Base-by-base conservation (phyloP, 2,888 invertebrate genomes). In the Cheilosia urbana region DNA sequence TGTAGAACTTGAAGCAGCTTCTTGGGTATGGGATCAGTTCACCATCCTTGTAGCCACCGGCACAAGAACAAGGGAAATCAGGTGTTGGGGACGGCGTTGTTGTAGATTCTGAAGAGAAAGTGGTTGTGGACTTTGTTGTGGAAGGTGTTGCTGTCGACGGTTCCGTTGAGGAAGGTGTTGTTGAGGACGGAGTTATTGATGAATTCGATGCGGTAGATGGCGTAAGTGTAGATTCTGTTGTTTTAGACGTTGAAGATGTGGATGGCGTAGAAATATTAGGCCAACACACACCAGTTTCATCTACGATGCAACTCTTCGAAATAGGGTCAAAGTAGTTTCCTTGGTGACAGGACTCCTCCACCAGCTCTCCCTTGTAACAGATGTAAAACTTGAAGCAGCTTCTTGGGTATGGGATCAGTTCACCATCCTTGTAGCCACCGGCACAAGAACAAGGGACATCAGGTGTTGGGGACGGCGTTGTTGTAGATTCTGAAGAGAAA, bases 1-100 rank as follows among this genome's bases (percentile, higher is more conserved):
- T 88, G 51, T 87, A 89, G 73, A 81, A 91, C 15, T 88, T 85
- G 2, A 78, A 82, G 53, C 91, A 91, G 37, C 75, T 88, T 0
- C 69, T 87, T 0, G 76, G 5, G n/a, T 89, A 81, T 2, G 89
- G 40, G 2, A 90, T 4, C 49, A 62, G 89, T 3, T 88, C 88
- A 1, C 91, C 90, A 2, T 83, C 77, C 0, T 37, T 53, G 49
- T 87, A 87, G 0, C 55, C 79, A 5, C 63, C 81, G 4, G 42
- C 13, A 5, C 81, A 82, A 1, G 17, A 42, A 24, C 24, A 51
- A 24, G 69, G 69, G 2, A 55, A 24, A 0, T 42, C 13, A 0
- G 55, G 4, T 19, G 71, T 51, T 0, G 57, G 0, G 2, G 4
- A 13, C 3, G 13, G 6, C 0, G 19, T 42, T 19, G 24, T 24